Conservation (phyloP, 2,797 vertebrate genomes). For the Falco peregrinus region DNA sequence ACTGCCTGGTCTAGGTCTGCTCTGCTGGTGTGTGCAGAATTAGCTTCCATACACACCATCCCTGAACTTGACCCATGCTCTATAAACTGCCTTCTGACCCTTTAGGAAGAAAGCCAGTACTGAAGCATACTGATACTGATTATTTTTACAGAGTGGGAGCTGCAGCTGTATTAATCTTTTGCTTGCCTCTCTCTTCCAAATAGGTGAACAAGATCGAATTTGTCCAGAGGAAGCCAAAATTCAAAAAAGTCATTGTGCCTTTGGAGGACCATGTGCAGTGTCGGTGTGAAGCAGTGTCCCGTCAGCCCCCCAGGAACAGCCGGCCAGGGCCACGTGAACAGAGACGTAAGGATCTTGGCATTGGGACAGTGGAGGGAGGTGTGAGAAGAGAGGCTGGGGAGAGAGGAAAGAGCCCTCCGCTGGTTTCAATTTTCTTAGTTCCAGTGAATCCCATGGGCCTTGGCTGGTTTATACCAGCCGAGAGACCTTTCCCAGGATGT, state of each 20-base stretch:
- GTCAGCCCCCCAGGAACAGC: conserved; percentile 43
- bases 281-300: conserved; percentile 77
- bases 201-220: conserved; percentile 91
- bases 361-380: background rate
- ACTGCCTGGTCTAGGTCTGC: background rate
- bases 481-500: background rate
- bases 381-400: background rate
- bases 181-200: background rate
- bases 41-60: background rate
- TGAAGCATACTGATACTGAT: background rate
- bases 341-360: conserved; percentile 64
- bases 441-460: background rate
- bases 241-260: conserved; percentile 85
- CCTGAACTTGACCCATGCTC: background rate
- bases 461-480: background rate
- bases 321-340: conserved; percentile 51
- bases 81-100: background rate
- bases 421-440: background rate
- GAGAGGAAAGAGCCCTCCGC: background rate
- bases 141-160: background rate
- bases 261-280: conserved; percentile 92
- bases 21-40: background rate
- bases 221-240: conserved; percentile 77
- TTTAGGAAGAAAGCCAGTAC: background rate
- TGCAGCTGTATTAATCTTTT: background rate